Percentiles rank a stretch among this genome's conserved stretches.
phyloP scores from a whole-genome alignment of 2,888 invertebrate genomes.

The Lepetodrilus schrolli region DNA sequence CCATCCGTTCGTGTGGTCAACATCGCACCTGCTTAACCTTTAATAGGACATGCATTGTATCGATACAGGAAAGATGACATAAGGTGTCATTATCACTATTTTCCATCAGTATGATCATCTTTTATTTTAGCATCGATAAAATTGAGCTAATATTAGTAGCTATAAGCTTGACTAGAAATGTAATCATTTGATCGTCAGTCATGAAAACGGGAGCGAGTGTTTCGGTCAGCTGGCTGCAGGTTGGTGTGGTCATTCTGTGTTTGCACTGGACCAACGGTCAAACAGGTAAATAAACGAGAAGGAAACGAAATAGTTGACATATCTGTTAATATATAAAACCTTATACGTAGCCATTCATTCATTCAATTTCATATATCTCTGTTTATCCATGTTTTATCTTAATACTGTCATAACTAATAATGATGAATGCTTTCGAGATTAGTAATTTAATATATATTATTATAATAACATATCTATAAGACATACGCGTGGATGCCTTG shows the following conservation, averaged over 20 bases:
- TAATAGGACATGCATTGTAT: too few species aligned
- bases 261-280: not conserved
- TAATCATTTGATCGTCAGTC: not conserved
- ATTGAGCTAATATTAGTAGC: not conserved
- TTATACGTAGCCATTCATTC: too few species aligned
- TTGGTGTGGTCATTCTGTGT: not conserved
- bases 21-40: too few species aligned
- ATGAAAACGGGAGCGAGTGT: not conserved
- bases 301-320: too few species aligned
- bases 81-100: not conserved
- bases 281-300: not conserved
- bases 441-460: too few species aligned
- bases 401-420: not conserved
- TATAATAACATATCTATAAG: too few species aligned
- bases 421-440: not conserved
- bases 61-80: too few species aligned
- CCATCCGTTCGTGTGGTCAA: too few species aligned
- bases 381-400: not conserved
- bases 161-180: not conserved
- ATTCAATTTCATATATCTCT: too few species aligned
- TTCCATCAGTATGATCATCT: not conserved
- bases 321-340: too few species aligned
- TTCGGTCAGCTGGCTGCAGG: not conserved
- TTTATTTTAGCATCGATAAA: not conserved
- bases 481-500: too few species aligned